Evolutionary conservation across 2,797 vertebrate genomes (phyloP), one percentile per base, ranked within the genome.

Genomic region (Lithobates sylvaticus): DNA sequence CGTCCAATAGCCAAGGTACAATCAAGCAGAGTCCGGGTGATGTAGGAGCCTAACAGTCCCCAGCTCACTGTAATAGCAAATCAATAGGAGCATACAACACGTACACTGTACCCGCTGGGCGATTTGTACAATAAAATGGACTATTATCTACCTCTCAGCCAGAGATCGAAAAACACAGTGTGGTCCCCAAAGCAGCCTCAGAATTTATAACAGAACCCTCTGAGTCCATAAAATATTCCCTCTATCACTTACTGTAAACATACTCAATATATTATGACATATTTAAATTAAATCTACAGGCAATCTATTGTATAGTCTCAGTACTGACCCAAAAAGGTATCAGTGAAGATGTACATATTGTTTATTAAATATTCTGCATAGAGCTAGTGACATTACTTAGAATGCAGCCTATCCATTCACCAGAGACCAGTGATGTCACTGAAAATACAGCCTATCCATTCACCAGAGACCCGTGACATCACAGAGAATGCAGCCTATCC

Each of bases 111-210:
- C 27, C 32, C 50, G 23, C 79, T 27, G 69, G 27, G 79, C 54
- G 79, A 61, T 81, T 81, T 42, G 26, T 83, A 76, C 42, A 32
- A 65, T 75, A 76, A 83, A 83, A 83, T 75, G 81, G 61, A 50
- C 81, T 39, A 83, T 83, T 83, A 83, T 76, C 72, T 76, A 72
- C 61, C 64, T 83, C 73, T 69, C 54, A 39, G 39, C 61, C 73
- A 29, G 61, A 76, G 58, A 83, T 69, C 39, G 26, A 36, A 64
- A 44, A 32, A 5, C 81, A 50, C 81, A 12, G 27, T 64, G 65
- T n/a, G 72, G 36, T 32, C 75, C 72, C 61, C 23, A 32, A 68
- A 69, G 39, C 73, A 68, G 81, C 36, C 9, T 4, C 44, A 23
- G 72, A 26, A n/a, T 83, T 83, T 16, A 54, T 47, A 26, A 54